These are phyloP conservation scores for Nycticryphes semicollaris DNA, from an alignment of 2,113 vertebrate genomes.

Conservation along the genomic window DNA sequence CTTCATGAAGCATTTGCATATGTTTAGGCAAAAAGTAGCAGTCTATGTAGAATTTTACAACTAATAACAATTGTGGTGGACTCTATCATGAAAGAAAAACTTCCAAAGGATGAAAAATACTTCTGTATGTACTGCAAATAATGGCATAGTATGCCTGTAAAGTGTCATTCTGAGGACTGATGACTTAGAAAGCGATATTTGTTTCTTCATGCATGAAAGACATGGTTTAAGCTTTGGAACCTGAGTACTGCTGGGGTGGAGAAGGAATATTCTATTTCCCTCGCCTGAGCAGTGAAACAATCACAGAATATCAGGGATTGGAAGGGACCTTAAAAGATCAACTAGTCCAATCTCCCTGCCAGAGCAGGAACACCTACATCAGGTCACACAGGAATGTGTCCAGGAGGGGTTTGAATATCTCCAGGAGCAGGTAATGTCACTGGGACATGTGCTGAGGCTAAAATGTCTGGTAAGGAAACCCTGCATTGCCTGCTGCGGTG, in stretches of 20 bases:
- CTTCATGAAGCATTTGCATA: background rate
- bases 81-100: background rate
- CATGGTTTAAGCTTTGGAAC: background rate
- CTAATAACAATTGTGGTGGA: background rate
- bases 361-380: no score
- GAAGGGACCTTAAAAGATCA: no score
- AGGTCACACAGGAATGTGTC: no score
- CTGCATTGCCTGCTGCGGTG: background rate
- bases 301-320: background rate
- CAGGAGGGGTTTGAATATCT: no score
- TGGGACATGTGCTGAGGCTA: background rate
- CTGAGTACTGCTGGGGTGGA: background rate
- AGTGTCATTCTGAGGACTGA: background rate
- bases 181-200: background rate
- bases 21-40: background rate
- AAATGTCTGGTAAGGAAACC: background rate
- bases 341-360: no score
- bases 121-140: background rate
- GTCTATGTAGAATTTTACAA: background rate
- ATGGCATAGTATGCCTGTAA: background rate
- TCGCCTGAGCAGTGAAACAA: background rate
- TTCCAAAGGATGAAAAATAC: background rate
- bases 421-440: background rate
- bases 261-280: background rate
- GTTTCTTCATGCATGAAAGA: background rate